phyloP scores from a whole-genome alignment of 2,888 invertebrate genomes.

The Blomia tropicalis region DNA sequence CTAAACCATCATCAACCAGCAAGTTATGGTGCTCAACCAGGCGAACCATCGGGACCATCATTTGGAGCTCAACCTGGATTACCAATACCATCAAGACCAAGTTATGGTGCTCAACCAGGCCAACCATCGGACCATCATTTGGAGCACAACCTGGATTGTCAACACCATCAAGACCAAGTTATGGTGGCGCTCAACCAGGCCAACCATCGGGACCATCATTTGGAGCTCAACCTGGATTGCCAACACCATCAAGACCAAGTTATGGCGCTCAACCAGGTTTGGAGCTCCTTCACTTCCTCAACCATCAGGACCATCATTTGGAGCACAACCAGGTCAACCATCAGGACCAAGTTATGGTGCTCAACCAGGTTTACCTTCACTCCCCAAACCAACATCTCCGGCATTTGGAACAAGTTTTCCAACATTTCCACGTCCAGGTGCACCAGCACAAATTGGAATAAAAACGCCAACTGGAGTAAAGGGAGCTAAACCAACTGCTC shows the following conservation, averaged over 20 bases:
- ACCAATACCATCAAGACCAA: too few relatives aligned
- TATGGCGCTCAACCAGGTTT: neutral
- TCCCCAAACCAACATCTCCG: neutral
- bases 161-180: neutral
- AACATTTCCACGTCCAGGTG: too few relatives aligned
- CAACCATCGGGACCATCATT: neutral
- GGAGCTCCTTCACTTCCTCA: neutral
- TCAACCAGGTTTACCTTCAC: neutral
- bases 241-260: neutral
- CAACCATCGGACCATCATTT: neutral
- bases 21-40: too few relatives aligned
- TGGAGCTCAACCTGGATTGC: neutral
- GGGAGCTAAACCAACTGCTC: neutral
- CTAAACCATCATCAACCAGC: conserved; percentile 6
- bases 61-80: neutral
- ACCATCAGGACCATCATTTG: conserved; percentile 10
- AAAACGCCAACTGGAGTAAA: neutral
- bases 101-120: too few relatives aligned
- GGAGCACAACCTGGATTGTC: neutral
- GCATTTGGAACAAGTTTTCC: neutral
- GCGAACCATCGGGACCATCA: neutral
- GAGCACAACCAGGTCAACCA: neutral
- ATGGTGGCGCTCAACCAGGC: neutral
- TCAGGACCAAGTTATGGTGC: neutral
- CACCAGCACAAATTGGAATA: neutral